Conservation (phyloP, 30 jellyfish, hydroid and myxozoan species). For the Cassiopea xamachana region DNA sequence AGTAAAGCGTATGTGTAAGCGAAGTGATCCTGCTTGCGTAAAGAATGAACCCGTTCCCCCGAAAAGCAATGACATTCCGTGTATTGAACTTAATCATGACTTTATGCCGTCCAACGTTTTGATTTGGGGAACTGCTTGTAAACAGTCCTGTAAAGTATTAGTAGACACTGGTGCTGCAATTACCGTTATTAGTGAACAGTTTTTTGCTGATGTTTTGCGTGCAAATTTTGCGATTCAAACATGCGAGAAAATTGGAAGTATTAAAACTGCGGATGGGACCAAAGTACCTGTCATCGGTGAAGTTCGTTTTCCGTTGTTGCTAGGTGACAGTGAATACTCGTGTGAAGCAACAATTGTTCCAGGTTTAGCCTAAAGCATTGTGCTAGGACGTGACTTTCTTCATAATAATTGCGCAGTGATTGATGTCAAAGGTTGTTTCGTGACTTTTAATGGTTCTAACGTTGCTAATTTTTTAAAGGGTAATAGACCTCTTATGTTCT, state of each 20-base stretch:
- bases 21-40: neutral
- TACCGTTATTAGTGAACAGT: neutral
- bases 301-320: neutral
- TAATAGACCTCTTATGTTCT: neutral
- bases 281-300: neutral
- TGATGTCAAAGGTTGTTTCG: neutral
- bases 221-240: neutral
- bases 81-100: neutral
- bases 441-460: neutral
- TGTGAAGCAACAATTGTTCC: constrained; percentile 14
- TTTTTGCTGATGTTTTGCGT: neutral
- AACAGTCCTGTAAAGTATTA: neutral
- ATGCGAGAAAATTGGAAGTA: neutral
- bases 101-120: neutral
- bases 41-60: neutral
- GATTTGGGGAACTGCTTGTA: constrained; percentile 9
- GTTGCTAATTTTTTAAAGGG: neutral
- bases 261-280: constrained; percentile 7
- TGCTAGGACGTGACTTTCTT: constrained; percentile 37
- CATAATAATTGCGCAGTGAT: neutral
- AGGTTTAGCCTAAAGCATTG: constrained; percentile 11
- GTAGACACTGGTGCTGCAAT: constrained; percentile 21
- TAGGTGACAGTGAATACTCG: neutral
- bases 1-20: neutral
- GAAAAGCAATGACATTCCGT: neutral